Evolutionary conservation across 2,888 invertebrate genomes (phyloP), one percentile per base, ranked within the genome.

Genomic region (Cistogaster globosa): DNA sequence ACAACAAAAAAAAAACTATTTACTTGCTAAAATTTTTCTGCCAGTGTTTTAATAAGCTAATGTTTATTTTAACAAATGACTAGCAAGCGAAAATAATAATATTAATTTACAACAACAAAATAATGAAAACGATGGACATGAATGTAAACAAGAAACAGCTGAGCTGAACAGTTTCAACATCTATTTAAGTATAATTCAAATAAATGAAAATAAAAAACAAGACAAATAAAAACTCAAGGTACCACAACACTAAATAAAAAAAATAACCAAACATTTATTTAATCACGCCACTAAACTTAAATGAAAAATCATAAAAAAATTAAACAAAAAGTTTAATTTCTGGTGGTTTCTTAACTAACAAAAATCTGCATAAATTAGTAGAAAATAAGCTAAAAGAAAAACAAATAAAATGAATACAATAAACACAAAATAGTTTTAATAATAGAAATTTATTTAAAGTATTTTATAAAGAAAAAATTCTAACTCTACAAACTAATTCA

Each of bases 71-170:
- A 53, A 20, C 48, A 36, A 79, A 55, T 71, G 78, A 55, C 55
- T 71, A 22, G 36, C 36, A 65, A 45, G 38, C 38, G 71, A 79
- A 67, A 67, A 62, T 67, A n/a, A 67, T 48, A 9, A 71, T 75
- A 80, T 65, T 60, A 76, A 45, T 22, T 51, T 3, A 8, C 22
- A 48, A 55, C 55, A 71, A 20, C n/a, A 26, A 20, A 20, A 53
- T 51, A 51, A n/a, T 51, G 42, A 75, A 76, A 22, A 32, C 38
- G 16, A 58, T 60, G 16, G 58, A 63, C 32, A 42, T 22, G 53
- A 71, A 84, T 75, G 80, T 83, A 81, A 83, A 85, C 81, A 83
- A 79, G 71, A 81, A 85, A 78, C 86, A 87, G 85, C 85, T 87
- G 86, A 83, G 85, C 63, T 55, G 62, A 62, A 75, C 55, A n/a